These are phyloP conservation scores for Callimorpha dominula DNA, from an alignment of 2,888 invertebrate genomes.

Conservation along the genomic window DNA sequence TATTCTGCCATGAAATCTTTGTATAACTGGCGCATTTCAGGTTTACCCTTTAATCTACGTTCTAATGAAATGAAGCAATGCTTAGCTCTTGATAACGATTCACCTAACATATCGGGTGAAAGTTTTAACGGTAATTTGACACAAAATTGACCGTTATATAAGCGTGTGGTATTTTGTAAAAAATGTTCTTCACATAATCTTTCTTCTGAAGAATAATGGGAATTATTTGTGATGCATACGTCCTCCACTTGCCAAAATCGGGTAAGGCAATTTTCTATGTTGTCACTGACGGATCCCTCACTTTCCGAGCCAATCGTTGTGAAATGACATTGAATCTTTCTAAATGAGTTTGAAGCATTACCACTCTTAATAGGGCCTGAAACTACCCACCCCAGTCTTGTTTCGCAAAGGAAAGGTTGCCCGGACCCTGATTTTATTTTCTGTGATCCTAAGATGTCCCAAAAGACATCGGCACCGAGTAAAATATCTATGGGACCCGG, in stretches of 20 bases:
- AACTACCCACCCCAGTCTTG: too few relatives aligned
- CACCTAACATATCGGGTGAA: not conserved
- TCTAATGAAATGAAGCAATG: slow-evolving; percentile 10
- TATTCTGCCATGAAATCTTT: slow-evolving; percentile 14
- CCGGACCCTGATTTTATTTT: too few relatives aligned
- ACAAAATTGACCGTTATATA: slow-evolving; percentile 18
- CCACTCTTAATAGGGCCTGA: too few relatives aligned
- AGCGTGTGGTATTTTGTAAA: slow-evolving; percentile 15
- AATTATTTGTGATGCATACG: not conserved
- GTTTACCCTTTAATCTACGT: slow-evolving; percentile 2
- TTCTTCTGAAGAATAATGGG: not conserved
- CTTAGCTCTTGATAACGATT: not conserved
- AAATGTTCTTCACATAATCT: slow-evolving; percentile 18
- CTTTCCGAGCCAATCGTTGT: too few relatives aligned
- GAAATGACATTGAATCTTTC: too few relatives aligned
- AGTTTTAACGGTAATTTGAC: slow-evolving; percentile 13
- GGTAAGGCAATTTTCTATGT: not conserved
- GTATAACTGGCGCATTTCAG: not conserved
- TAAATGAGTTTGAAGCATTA: too few relatives aligned
- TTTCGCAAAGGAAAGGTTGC: too few relatives aligned
- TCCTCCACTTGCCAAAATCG: not conserved
- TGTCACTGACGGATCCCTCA: not conserved
- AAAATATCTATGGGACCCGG: not conserved
- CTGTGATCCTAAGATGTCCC: not conserved
- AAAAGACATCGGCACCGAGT: not conserved